These are phyloP conservation scores for Xiphorhynchus erythropygius DNA, from an alignment of 2,797 vertebrate species.

Conservation along the genomic window DNA sequence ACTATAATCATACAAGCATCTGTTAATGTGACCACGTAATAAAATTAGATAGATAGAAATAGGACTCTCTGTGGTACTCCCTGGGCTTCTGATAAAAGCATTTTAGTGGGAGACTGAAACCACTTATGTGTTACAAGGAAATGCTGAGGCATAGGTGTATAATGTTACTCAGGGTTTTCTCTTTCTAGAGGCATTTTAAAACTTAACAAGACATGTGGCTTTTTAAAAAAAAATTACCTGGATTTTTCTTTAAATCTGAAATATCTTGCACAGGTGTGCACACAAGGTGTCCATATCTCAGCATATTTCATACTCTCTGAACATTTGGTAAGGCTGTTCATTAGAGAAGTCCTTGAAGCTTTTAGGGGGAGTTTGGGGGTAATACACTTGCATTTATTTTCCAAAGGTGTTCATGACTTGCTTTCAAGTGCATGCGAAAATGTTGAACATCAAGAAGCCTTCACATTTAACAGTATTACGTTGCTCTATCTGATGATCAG, in stretches of 20 bases:
- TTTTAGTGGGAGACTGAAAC: neutral
- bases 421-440: neutral
- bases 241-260: neutral
- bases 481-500: neutral
- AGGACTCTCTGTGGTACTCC: neutral
- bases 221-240: neutral
- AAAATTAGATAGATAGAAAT: neutral
- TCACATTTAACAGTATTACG: neutral
- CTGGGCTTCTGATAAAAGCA: neutral
- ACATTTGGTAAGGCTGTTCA: neutral
- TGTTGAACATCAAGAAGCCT: neutral
- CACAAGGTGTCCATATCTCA: neutral
- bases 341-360: neutral
- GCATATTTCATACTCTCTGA: neutral
- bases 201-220: neutral
- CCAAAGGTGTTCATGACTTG: neutral
- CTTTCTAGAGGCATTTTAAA: neutral
- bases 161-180: neutral
- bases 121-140: fast-evolving
- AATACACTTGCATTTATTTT: neutral
- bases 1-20: neutral
- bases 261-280: neutral
- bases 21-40: fast-evolving
- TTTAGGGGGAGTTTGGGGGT: neutral
- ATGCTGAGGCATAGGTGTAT: neutral